Conservation (phyloP, 2,113 vertebrate genomes). For the Zosterops hypoxanthus region DNA sequence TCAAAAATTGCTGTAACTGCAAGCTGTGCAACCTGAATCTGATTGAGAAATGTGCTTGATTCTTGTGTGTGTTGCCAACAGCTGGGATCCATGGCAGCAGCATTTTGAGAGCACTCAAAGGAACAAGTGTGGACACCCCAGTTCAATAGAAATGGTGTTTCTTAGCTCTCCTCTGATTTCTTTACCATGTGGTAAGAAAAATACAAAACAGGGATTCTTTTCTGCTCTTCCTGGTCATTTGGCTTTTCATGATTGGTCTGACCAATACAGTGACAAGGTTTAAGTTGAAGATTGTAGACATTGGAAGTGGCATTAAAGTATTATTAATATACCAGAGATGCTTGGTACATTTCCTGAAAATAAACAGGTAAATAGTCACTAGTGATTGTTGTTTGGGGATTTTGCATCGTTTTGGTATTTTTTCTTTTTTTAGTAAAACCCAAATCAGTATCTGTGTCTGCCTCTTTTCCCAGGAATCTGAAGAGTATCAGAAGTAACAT, state of each 20-base stretch:
- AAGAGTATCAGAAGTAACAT: background rate
- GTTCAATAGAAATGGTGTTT: rapidly evolving
- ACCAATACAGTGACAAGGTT: background rate
- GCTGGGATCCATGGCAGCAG: background rate
- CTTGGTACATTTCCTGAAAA: background rate
- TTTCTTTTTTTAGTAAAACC: background rate
- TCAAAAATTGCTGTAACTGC: background rate
- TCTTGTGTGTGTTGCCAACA: background rate
- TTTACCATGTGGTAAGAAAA: background rate
- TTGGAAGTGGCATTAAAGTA: background rate
- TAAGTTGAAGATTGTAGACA: background rate
- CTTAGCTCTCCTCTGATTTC: background rate
- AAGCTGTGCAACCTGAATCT: background rate
- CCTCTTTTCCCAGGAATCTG: background rate
- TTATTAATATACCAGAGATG: background rate
- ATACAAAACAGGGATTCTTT: background rate
- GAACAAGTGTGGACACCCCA: background rate
- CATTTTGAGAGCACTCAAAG: background rate
- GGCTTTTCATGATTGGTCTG: background rate
- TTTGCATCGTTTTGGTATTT: background rate
- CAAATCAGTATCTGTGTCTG: background rate
- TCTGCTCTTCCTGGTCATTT: background rate
- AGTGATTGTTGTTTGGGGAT: background rate
- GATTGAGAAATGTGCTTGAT: background rate
- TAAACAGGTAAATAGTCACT: background rate